These are phyloP conservation scores for Enteromius radiatus DNA, from an alignment of 2,797 vertebrate genomes.

Conservation along the genomic window DNA sequence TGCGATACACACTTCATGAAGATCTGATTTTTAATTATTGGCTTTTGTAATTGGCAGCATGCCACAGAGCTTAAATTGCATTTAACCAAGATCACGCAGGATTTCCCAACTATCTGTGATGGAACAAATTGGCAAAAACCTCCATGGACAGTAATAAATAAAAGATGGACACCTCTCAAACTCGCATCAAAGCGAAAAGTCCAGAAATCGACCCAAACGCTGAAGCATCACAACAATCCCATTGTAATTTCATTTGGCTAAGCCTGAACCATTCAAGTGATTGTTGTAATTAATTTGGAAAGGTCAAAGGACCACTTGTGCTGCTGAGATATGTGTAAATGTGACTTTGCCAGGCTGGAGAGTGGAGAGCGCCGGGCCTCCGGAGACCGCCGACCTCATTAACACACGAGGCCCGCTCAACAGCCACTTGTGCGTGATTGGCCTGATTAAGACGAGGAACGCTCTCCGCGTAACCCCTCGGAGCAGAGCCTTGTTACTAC, in stretches of 20 bases:
- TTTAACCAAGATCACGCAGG: background rate
- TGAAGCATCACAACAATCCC: conserved; percentile 53
- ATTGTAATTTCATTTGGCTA: conserved; percentile 59
- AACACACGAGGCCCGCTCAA: conserved; percentile 51
- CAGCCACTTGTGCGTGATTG: conserved; percentile 64
- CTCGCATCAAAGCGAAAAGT: background rate
- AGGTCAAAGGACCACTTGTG: conserved; percentile 60
- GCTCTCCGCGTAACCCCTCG: conserved; percentile 39
- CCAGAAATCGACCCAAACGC: conserved; percentile 44
- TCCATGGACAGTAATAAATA: background rate
- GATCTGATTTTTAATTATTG: background rate
- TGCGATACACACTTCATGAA: background rate
- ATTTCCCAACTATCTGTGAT: background rate
- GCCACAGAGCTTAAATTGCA: background rate
- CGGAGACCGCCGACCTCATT: conserved; percentile 47
- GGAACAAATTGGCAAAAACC: background rate
- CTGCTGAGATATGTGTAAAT: conserved; percentile 52
- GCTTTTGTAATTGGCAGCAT: background rate
- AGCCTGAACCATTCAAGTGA: conserved; percentile 57
- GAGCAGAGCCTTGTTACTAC: conserved; percentile 23
- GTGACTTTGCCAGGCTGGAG: conserved; percentile 45
- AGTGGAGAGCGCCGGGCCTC: conserved; percentile 31
- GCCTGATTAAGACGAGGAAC: conserved; percentile 58
- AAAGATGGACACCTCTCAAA: background rate
- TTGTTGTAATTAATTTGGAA: conserved; percentile 62